These are phyloP conservation scores for Asteroscopus sphinx DNA, from an alignment of 2,888 invertebrate species.

Conservation along the genomic window DNA sequence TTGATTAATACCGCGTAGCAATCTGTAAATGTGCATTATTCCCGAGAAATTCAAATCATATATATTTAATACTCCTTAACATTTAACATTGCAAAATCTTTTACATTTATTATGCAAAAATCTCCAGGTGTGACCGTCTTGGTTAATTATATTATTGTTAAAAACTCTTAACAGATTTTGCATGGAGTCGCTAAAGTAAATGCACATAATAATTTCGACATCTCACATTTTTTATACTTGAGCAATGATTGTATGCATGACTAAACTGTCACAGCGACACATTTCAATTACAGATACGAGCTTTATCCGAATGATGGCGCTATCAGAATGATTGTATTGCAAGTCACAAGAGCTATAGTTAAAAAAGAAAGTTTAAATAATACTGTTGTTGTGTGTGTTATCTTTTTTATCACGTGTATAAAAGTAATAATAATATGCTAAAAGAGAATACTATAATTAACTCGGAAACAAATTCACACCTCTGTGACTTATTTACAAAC, in stretches of 20 bases:
- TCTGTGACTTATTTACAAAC: too few relatives aligned
- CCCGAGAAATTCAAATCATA: slow-evolving; percentile 10
- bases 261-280: slow-evolving; percentile 70
- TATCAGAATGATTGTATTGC: slow-evolving; percentile 53
- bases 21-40: background rate
- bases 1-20: slow-evolving; percentile 13
- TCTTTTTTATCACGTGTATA: too few relatives aligned
- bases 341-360: slow-evolving; percentile 57
- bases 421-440: too few relatives aligned
- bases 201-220: slow-evolving; percentile 32
- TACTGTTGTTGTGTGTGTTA: too few relatives aligned
- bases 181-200: slow-evolving; percentile 25
- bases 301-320: slow-evolving; percentile 68
- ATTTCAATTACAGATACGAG: slow-evolving; percentile 77
- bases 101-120: slow-evolving; percentile 6
- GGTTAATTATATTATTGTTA: slow-evolving; percentile 9
- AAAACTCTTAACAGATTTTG: slow-evolving; percentile 21
- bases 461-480: too few relatives aligned
- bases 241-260: slow-evolving; percentile 68
- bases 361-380: too few relatives aligned
- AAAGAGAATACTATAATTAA: too few relatives aligned
- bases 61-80: background rate
- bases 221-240: slow-evolving; percentile 50
- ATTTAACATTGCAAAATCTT: slow-evolving; percentile 8
- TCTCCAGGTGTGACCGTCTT: slow-evolving; percentile 7